Evolutionary conservation across 2,888 invertebrate genomes (phyloP).

Genomic region (Exocentrus adspersus): DNA sequence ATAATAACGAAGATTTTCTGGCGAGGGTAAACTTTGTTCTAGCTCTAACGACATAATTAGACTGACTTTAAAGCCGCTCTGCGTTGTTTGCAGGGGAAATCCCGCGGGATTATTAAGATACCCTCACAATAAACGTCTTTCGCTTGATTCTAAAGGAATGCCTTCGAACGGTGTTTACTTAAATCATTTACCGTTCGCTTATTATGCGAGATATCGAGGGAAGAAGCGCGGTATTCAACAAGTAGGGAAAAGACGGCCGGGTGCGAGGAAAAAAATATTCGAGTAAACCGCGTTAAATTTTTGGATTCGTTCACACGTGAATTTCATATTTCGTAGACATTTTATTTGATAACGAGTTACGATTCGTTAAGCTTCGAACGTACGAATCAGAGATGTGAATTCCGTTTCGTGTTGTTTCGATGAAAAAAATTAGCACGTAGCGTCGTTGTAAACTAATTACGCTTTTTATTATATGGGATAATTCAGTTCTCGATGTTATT

Average conservation of each 20-base stretch:
- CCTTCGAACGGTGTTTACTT: slow-evolving; percentile 32
- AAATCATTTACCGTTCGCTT: slow-evolving; percentile 31
- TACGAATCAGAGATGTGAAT: slow-evolving; percentile 1
- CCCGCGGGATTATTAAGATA: slow-evolving; percentile 6
- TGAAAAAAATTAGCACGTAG: neutral
- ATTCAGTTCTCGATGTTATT: too few relatives aligned
- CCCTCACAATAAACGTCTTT: slow-evolving; percentile 21
- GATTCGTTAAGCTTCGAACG: neutral
- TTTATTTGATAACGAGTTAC: too few relatives aligned
- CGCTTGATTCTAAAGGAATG: slow-evolving; percentile 31
- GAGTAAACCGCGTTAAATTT: too few relatives aligned
- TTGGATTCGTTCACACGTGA: too few relatives aligned
- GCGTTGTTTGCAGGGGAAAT: slow-evolving; percentile 4
- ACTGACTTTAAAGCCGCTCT: slow-evolving; percentile 6
- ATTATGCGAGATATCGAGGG: neutral
- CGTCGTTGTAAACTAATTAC: neutral
- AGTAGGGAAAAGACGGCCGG: too few relatives aligned
- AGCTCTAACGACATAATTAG: slow-evolving; percentile 1
- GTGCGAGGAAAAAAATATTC: too few relatives aligned
- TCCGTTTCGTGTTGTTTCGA: neutral
- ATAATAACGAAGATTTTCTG: too few relatives aligned
- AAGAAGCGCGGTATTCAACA: neutral
- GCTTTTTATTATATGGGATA: too few relatives aligned
- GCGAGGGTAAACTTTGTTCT: neutral
- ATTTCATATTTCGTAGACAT: too few relatives aligned